These are phyloP conservation scores for Akabosia matsudoensis DNA, from an alignment of 1,140 invertebrate species.

Conservation along the genomic window DNA sequence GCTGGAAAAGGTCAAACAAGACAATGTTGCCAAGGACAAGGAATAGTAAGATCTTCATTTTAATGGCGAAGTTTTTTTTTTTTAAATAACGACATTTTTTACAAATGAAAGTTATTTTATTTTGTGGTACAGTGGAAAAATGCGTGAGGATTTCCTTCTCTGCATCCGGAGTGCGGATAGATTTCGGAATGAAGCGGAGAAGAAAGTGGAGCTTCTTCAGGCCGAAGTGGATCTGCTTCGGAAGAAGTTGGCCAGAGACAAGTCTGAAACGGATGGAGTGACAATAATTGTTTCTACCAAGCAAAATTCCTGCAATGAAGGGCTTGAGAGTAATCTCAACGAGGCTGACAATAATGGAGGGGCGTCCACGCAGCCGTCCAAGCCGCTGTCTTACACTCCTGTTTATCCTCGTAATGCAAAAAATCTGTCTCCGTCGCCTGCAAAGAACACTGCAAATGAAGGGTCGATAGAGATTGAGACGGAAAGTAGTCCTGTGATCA, in stretches of 20 bases:
- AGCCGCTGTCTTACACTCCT: too few relatives aligned
- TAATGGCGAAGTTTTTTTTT: background rate
- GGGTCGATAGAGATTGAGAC: too few relatives aligned
- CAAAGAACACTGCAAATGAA: too few relatives aligned
- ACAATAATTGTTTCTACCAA: too few relatives aligned
- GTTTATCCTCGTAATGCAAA: too few relatives aligned
- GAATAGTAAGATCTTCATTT: background rate
- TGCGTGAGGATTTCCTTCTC: background rate
- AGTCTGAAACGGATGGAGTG: background rate
- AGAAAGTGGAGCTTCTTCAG: background rate
- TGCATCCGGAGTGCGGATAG: background rate
- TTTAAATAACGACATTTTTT: background rate
- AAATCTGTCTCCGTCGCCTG: too few relatives aligned
- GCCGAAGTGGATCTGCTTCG: background rate
- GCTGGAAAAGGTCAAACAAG: background rate
- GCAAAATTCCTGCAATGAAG: too few relatives aligned
- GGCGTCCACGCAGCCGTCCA: too few relatives aligned
- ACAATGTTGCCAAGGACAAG: background rate
- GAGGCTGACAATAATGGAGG: too few relatives aligned
- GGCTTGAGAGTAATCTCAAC: too few relatives aligned
- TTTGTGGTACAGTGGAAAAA: background rate
- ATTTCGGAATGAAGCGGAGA: background rate
- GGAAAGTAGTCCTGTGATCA: too few relatives aligned
- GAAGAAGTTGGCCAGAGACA: background rate
- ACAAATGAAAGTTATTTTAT: background rate